Percentiles rank a stretch among this genome's conserved stretches.
Evolutionary conservation across 2,113 vertebrate genomes (phyloP).

Genomic region (Leuciscus idus): DNA sequence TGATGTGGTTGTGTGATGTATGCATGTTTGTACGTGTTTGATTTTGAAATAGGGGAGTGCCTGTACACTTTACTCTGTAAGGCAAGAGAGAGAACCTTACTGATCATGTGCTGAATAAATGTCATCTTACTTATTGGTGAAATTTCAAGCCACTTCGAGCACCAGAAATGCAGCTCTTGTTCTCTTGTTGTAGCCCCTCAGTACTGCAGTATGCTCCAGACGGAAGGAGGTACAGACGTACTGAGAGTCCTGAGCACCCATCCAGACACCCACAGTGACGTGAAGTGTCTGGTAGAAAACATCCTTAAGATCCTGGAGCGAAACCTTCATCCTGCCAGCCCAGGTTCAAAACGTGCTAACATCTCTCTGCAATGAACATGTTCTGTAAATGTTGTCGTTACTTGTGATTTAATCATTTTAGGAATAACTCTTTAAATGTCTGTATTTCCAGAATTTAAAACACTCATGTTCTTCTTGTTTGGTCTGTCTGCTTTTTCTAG

Average conservation of each 20-base stretch:
- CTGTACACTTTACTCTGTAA: too few species aligned
- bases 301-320: slow-evolving; percentile 23
- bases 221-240: slow-evolving; percentile 18
- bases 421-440: neutral
- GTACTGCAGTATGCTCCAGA: slow-evolving; percentile 28
- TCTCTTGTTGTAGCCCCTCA: slow-evolving; percentile 7
- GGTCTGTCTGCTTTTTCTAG: neutral
- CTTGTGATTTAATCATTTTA: neutral
- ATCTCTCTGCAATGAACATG: neutral
- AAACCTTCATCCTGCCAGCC: neutral
- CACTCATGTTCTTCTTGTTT: neutral
- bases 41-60: too few species aligned
- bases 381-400: neutral
- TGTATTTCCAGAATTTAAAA: neutral
- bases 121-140: neutral
- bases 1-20: too few species aligned
- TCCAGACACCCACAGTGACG: slow-evolving; percentile 15
- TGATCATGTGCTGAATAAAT: too few species aligned
- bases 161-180: neutral
- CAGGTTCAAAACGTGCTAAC: neutral
- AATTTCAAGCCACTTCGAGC: neutral
- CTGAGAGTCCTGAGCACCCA: slow-evolving; percentile 21
- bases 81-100: too few species aligned
- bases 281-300: slow-evolving; percentile 14
- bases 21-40: too few species aligned